Evolutionary conservation across 2,113 vertebrate genomes (phyloP), one percentile per base, ranked within the genome.

Genomic region (Candoia aspera): DNA sequence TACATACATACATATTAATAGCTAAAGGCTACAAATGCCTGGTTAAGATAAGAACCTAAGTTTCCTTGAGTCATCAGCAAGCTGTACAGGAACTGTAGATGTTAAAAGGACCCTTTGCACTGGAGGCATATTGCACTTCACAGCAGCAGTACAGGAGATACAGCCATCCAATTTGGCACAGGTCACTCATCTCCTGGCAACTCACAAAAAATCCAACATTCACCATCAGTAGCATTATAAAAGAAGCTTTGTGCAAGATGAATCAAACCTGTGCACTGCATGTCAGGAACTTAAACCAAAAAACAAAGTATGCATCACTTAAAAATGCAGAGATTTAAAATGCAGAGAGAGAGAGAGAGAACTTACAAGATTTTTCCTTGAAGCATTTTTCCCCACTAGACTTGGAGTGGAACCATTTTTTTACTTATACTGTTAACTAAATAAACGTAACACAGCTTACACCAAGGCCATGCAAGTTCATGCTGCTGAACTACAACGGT

Each of bases 41-140:
- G 33, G 86, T 46, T 42, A 33, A 89, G 85, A 93, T 57, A 88
- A 87, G 37, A 55, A 37, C 0, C 12, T 84, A 1, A 88, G 86
- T 42, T 26, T 73, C 33, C 58, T 23, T 9, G 21, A 94, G 68
- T 84, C 92, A 90, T 2, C 91, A 94, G 92, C 60, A 92, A 89
- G 46, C 68, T 33, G 64, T n/a, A 23, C 90, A 33, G 49, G 62
- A 91, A 83, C 49, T 94, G 87, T 53, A 90, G 90, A 0, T 8
- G 42, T 92, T 0, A 0, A 1, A 79, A 88, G 55, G 8, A 57
- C 13, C 84, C 37, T 1, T 4, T 64, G 73, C 29, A 60, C 24
- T 11, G 46, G 64, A n/a, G 5, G 11, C 11, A 21, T 0, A 3
- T 0, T 3, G 42, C 24, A 62, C 33, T 84, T 42, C 33, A 21